A percentile compares a stretch with the other conserved stretches of the same genome.
These are phyloP conservation scores for Scomber japonicus DNA, from an alignment of 2,113 vertebrate species.

Conservation along the genomic window DNA sequence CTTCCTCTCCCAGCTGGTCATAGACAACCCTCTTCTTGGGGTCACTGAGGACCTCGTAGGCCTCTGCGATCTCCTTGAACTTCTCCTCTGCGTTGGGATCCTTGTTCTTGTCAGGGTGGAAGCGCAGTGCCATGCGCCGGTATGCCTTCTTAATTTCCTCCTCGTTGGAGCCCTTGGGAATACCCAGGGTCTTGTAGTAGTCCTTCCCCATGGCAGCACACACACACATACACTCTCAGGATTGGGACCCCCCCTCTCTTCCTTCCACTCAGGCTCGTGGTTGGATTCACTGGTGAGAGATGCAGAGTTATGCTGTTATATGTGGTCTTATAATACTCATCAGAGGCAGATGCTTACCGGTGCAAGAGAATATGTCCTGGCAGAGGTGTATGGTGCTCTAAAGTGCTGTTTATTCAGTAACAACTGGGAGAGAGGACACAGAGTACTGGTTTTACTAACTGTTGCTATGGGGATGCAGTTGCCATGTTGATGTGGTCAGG, in stretches of 20 bases:
- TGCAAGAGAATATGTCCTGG: not conserved
- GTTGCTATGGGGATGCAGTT: slow-evolving; percentile 73
- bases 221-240: slow-evolving; percentile 42
- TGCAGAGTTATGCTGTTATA: slow-evolving; percentile 10
- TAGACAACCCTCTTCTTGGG: slow-evolving; percentile 96
- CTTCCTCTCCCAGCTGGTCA: slow-evolving; percentile 98
- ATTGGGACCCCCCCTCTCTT: slow-evolving; percentile 49
- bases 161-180: slow-evolving; percentile 92
- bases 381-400: too few species aligned
- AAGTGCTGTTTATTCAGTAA: slow-evolving; percentile 25
- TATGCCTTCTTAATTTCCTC: slow-evolving; percentile 99
- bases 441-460: slow-evolving; percentile 49
- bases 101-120: slow-evolving; percentile 98
- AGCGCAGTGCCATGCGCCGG: slow-evolving; percentile 96
- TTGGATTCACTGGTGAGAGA: slow-evolving; percentile 59
- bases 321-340: slow-evolving; percentile 20
- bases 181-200: slow-evolving; percentile 97
- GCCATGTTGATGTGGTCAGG: slow-evolving; percentile 52
- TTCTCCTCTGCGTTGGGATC: slow-evolving; percentile 95
- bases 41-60: slow-evolving; percentile 98
- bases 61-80: slow-evolving; percentile 98
- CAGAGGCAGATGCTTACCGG: slow-evolving; percentile 2
- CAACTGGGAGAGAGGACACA: slow-evolving; percentile 21
- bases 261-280: slow-evolving; percentile 49
- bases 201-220: slow-evolving; percentile 94